Evolutionary conservation across 2,113 vertebrate species (phyloP).

Genomic region (Megaceryle torquata): DNA sequence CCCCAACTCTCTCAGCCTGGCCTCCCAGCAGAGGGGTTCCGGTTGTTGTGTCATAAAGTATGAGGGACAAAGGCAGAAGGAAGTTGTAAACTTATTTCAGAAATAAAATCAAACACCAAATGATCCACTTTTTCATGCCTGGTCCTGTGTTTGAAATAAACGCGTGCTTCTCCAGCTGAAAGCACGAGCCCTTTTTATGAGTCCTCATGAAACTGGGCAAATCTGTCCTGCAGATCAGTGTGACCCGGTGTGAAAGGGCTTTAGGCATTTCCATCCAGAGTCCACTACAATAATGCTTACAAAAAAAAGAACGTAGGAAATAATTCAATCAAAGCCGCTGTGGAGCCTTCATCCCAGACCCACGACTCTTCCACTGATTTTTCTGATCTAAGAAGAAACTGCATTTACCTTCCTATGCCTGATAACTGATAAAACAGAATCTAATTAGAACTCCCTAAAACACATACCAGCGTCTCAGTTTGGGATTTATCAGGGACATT

Average conservation of each 20-base stretch:
- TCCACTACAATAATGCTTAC: conserved; percentile 10
- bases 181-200: neutral
- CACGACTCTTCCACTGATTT: neutral
- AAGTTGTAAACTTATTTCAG: neutral
- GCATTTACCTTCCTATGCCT: neutral
- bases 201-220: neutral
- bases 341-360: conserved; percentile 1
- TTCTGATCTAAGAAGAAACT: neutral
- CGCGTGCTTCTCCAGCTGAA: neutral
- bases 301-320: neutral
- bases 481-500: conserved; percentile 16
- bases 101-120: conserved; percentile 1
- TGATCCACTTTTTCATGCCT: neutral
- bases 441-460: conserved; percentile 28
- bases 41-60: neutral
- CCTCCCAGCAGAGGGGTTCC: too few relatives aligned
- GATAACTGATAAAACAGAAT: conserved; percentile 29
- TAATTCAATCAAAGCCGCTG: conserved; percentile 18
- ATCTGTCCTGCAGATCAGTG: conserved; percentile 11
- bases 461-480: neutral
- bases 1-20: too few relatives aligned
- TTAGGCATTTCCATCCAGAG: neutral
- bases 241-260: neutral
- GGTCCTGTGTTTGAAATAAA: conserved; percentile 6
- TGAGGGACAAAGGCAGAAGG: neutral